A percentile compares a stretch with the other conserved stretches of the same genome.
phyloP scores from a whole-genome alignment of 2,888 invertebrate species.

The Meghimatium bilineatum region DNA sequence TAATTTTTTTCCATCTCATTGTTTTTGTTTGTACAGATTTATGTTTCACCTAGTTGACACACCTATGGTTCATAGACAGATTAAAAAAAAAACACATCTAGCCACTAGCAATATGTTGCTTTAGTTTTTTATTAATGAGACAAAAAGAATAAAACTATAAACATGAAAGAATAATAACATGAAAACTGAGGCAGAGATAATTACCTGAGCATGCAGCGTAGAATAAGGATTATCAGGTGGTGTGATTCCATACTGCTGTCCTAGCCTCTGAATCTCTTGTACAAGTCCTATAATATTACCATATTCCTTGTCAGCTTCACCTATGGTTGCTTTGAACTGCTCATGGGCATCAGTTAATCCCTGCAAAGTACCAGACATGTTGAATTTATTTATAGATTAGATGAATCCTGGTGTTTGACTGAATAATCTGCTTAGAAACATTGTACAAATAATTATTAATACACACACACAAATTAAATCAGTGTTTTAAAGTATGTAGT shows the following conservation, averaged over 20 bases:
- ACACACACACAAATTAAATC: no score
- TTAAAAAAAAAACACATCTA: no score
- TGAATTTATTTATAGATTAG: not conserved
- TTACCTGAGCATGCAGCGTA: conserved; percentile 93
- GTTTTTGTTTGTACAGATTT: no score
- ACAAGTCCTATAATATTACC: conserved; percentile 95
- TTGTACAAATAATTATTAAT: no score
- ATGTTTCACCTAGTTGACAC: no score
- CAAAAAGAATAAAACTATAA: not conserved
- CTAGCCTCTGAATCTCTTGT: conserved; percentile 95
- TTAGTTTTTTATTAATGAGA: no score
- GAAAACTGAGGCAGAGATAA: not conserved
- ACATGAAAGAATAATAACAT: not conserved
- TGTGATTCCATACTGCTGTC: conserved; percentile 93
- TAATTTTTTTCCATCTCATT: no score
- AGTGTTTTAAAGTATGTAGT: no score
- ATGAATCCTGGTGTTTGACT: not conserved
- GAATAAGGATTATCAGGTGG: conserved; percentile 99
- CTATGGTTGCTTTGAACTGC: conserved; percentile 96
- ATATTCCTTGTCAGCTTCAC: conserved; percentile 99
- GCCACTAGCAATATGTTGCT: no score
- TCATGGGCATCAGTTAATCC: conserved; percentile 98
- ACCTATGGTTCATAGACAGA: no score
- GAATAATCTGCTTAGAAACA: no score
- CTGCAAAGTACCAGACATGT: conserved; percentile 58